Evolutionary conservation across 2,888 invertebrate genomes (phyloP).

Genomic region (Spodoptera picta): DNA sequence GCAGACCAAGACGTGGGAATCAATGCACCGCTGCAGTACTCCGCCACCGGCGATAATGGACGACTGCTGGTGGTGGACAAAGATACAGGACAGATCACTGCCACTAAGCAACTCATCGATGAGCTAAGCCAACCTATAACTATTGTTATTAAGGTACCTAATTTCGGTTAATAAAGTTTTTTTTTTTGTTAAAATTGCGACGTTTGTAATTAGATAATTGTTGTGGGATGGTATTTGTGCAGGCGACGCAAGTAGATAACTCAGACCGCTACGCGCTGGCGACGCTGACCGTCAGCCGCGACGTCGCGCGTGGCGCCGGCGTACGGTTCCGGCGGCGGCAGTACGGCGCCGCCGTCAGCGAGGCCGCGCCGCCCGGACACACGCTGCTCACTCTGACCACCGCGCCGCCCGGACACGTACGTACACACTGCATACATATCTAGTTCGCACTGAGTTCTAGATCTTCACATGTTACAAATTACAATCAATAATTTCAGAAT

Average conservation of each 20-base stretch:
- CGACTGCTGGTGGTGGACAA: constrained; percentile 90
- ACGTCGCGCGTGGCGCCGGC: constrained; percentile 85
- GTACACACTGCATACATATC: neutral
- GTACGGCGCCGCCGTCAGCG: constrained; percentile 92
- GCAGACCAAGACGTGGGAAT: constrained; percentile 94
- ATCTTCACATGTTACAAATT: neutral
- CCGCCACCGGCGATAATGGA: constrained; percentile 90
- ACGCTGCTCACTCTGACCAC: constrained; percentile 92
- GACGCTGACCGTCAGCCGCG: constrained; percentile 93
- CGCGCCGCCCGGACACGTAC: constrained; percentile 67
- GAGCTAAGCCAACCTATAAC: constrained; percentile 92
- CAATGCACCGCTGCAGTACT: constrained; percentile 92
- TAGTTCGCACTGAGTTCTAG: no score
- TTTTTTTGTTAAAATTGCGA: no score
- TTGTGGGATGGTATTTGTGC: constrained; percentile 23
- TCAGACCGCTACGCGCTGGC: constrained; percentile 95
- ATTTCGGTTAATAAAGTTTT: no score
- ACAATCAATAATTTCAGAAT: constrained; percentile 75
- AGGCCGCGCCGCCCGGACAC: constrained; percentile 92
- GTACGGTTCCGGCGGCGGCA: constrained; percentile 92
- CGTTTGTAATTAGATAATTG: no score
- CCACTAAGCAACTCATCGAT: constrained; percentile 87
- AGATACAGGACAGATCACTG: constrained; percentile 90
- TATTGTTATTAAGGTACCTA: constrained; percentile 92
- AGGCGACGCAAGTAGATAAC: constrained; percentile 95